Evolutionary conservation across 2,797 vertebrate genomes (phyloP), one percentile per base, ranked within the genome.

Genomic region (Meda fulgida): DNA sequence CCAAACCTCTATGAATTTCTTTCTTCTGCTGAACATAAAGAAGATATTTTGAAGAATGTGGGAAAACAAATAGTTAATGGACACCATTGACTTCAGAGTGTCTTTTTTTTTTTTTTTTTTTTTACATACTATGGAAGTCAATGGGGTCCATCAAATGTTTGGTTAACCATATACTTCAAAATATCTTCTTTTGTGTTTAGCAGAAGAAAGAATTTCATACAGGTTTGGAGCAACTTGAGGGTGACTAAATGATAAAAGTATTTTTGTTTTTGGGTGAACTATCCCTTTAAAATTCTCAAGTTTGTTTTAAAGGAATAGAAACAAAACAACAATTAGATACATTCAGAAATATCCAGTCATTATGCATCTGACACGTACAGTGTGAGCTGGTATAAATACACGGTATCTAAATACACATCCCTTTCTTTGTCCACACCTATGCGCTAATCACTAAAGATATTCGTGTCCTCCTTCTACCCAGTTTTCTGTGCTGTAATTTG

Each of bases 321-420:
- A 38, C 51, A 38, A 77, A 38, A n/a, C 21, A 43, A 60, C 34
- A 26, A 43, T 29, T 14, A 0, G 10, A 3, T 53, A 4, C 29
- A 53, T 60, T 60, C 7, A 38, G 34, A 60, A 77, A 60, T 38
- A 77, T 77, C 51, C 51, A 77, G 31, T 77, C 31, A 34, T 34
- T 19, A 58, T 9, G 36, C 8, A 18, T 40, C 23, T 29, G 14
- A 38, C 36, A 43, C 23, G 29, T 60, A 19, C 5, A 40, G 13
- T 43, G 26, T 58, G 53, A 63, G 55, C 53, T 29, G 23, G 16
- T 63, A 77, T 60, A 60, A 78, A 29, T 14, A 5, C 58, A 65
- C 1, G 1, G 40, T 8, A 79, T 79, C 26, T 63, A n/a, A 63
- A 78, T 78, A 26, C 1, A n/a, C 34, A 38, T 38, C 2, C 51